Percentiles rank a stretch among this genome's conserved stretches.
Conservation (phyloP, 2,797 vertebrate genomes). For the Meriones psammophilus region DNA sequence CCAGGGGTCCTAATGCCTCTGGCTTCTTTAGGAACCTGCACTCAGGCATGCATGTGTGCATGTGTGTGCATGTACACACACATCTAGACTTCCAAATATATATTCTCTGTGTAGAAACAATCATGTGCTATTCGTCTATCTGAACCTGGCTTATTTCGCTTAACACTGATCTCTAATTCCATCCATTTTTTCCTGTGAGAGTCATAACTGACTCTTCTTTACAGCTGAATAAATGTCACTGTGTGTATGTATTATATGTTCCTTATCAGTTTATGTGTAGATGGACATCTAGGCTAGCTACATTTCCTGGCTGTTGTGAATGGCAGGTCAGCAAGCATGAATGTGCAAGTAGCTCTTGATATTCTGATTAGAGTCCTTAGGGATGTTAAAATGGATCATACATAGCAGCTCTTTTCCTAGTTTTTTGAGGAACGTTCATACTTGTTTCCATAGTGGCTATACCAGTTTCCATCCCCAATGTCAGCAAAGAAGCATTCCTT, state of each 20-base stretch:
- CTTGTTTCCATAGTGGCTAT: neutral
- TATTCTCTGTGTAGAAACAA: neutral
- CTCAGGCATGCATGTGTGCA: neutral
- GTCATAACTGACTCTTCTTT: neutral
- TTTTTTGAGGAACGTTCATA: neutral
- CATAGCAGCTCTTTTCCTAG: neutral
- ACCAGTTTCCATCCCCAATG: neutral
- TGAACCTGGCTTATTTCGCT: neutral
- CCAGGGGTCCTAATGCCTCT: neutral
- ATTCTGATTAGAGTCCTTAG: neutral
- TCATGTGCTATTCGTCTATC: neutral
- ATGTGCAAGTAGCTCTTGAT: neutral
- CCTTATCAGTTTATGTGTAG: neutral
- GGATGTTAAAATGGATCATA: neutral
- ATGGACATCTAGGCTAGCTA: neutral
- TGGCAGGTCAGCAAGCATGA: neutral
- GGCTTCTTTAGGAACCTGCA: neutral
- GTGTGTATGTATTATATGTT: neutral
- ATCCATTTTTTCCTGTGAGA: neutral
- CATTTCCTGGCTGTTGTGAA: neutral
- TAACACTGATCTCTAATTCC: neutral
- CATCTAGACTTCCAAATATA: neutral
- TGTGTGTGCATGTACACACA: neutral
- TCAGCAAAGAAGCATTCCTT: neutral
- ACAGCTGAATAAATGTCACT: neutral